Conservation (phyloP, 2,797 vertebrate genomes). For the Lepilemur septentrionalis region DNA sequence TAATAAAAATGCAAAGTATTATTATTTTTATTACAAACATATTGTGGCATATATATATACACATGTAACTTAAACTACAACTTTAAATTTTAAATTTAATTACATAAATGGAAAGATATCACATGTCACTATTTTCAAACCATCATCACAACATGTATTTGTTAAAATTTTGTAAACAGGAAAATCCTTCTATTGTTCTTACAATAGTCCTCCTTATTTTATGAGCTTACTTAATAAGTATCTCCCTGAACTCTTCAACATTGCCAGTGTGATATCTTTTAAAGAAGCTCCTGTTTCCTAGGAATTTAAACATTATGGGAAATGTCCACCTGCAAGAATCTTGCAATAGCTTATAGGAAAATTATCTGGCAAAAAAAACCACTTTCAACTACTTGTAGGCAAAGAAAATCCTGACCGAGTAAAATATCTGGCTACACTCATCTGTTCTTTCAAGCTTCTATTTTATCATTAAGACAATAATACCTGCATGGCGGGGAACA, state of each 20-base stretch:
- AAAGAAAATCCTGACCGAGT: conserved; percentile 23
- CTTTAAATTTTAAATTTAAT: conserved; percentile 19
- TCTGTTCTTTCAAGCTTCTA: not conserved
- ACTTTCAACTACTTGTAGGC: not conserved
- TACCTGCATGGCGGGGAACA: not conserved
- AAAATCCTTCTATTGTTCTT: conserved; percentile 53
- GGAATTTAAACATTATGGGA: conserved; percentile 49
- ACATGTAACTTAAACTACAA: not conserved
- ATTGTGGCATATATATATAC: not conserved
- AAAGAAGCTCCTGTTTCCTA: not conserved
- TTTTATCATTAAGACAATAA: not conserved
- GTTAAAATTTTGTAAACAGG: conserved; percentile 56
- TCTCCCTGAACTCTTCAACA: conserved; percentile 48
- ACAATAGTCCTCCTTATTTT: conserved; percentile 14
- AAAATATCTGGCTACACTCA: not conserved
- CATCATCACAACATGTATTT: not conserved
- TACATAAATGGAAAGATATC: not conserved
- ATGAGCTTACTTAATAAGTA: conserved; percentile 14
- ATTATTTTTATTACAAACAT: not conserved
- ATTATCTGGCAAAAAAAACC: conserved; percentile 27
- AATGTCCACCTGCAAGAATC: conserved; percentile 19
- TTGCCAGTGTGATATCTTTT: conserved; percentile 7
- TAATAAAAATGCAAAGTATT: not conserved
- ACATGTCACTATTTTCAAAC: not conserved
- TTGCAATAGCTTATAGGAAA: not conserved